Base-by-base conservation (phyloP, 1,140 invertebrate species). In the Rhagoletis zephyria region DNA sequence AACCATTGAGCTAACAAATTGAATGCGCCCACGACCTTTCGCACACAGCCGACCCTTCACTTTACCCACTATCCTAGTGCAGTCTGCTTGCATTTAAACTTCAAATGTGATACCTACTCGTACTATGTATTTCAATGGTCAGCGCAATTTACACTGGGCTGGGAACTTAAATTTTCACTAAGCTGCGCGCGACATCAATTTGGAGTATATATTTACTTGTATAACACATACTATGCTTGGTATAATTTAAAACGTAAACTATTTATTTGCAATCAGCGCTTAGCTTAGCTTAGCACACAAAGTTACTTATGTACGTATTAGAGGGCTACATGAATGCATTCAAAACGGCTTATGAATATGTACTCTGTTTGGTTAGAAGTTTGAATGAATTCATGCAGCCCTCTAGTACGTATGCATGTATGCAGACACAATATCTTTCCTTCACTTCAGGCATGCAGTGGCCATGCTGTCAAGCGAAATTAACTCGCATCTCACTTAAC, bases 151-250 rank as follows among this genome's bases (percentile, higher is more conserved):
- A 3, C 45, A 10, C 45, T 6, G 4, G 1, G 40, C 70, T 81
- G 74, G 74, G 74, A 51, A 81, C 48, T 48, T 81, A 16, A 30
- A 81, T 56, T 30, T 56, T 81, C 74, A 81, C 48, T 81, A 45
- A n/a, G 9, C 9, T 70, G 67, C 40, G 14, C 42, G 12, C 45
- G 4, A 30, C 30, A 30, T 30, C 30, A 67, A 12, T 12, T 5
- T 4, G 45, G 48, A 19, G 51, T 59, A 56, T 14, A 6, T 48
- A 10, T 74, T 16, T 81, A n/a, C 19, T n/a, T 81, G 16, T 48
- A 30, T 30, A 81, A 81, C 74, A 81, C n/a, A 45, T n/a, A 30
- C 30, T 30, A 30, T 30, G 30, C 30, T 30, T 30, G 30, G 30
- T 30, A 30, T 30, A 30, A 30, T 30, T 30, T 30, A 30, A 30